Evolutionary conservation across 2,888 invertebrate species (phyloP).

Genomic region (Epinotia ramella): DNA sequence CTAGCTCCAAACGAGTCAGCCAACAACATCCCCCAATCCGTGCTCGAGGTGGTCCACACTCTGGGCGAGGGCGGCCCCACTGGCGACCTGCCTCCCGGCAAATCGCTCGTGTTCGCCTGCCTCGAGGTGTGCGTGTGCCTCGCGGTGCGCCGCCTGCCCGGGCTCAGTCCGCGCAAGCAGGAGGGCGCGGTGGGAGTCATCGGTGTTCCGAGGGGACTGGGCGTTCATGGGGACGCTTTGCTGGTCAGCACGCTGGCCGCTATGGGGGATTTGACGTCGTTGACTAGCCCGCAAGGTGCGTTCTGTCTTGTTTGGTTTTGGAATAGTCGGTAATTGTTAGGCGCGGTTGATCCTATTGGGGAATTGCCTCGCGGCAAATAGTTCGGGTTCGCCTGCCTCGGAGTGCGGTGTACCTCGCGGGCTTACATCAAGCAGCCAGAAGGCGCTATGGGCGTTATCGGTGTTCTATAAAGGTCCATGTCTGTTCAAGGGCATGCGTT

Average conservation of each 20-base stretch:
- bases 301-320: slow-evolving; percentile 26
- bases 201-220: slow-evolving; percentile 76
- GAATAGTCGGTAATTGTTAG: not conserved
- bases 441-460: slow-evolving; percentile 79
- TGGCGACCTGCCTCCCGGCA: slow-evolving; percentile 93
- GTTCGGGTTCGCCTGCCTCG: slow-evolving; percentile 95
- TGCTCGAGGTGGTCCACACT: slow-evolving; percentile 83
- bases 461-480: slow-evolving; percentile 76
- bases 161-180: slow-evolving; percentile 89
- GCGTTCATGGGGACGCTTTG: slow-evolving; percentile 89
- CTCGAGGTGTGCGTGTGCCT: slow-evolving; percentile 97
- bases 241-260: slow-evolving; percentile 91
- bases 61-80: slow-evolving; percentile 94
- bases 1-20: slow-evolving; percentile 74
- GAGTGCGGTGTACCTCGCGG: slow-evolving; percentile 97
- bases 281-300: slow-evolving; percentile 94
- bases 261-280: slow-evolving; percentile 91
- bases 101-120: slow-evolving; percentile 96
- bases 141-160: slow-evolving; percentile 94
- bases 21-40: slow-evolving; percentile 69
- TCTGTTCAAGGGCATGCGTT: slow-evolving; percentile 88
- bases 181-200: slow-evolving; percentile 79
- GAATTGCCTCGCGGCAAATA: slow-evolving; percentile 93
- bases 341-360: not conserved
- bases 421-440: slow-evolving; percentile 61